Conservation (phyloP, 2,888 invertebrate genomes). For the Monoplex corrugatus region DNA sequence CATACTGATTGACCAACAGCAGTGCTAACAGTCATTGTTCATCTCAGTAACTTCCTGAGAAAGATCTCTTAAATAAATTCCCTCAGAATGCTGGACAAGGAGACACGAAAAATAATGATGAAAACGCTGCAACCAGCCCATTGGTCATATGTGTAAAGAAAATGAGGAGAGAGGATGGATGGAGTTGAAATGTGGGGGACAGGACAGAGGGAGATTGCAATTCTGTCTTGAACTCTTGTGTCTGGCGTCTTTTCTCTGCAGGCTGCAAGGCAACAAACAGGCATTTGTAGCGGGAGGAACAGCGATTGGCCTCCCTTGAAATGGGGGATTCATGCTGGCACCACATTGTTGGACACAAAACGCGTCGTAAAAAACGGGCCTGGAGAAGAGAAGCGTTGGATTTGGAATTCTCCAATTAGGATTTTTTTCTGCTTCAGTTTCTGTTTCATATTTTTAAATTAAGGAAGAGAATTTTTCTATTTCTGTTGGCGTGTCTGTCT, state of each 20-base stretch:
- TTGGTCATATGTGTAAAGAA: background rate
- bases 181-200: constrained; percentile 43
- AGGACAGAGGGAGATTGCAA: constrained; percentile 46
- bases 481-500: too few species aligned
- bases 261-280: constrained; percentile 46
- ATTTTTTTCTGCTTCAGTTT: too few species aligned
- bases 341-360: constrained; percentile 35
- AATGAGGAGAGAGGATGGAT: constrained; percentile 26
- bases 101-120: too few species aligned
- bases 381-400: background rate
- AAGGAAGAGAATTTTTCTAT: too few species aligned
- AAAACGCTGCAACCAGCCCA: background rate
- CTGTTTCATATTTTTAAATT: too few species aligned
- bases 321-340: constrained; percentile 29
- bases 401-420: too few species aligned
- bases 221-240: constrained; percentile 48
- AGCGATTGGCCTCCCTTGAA: constrained; percentile 31
- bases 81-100: too few species aligned
- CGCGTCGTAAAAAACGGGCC: too few species aligned
- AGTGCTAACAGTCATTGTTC: too few species aligned
- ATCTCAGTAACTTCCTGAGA: too few species aligned
- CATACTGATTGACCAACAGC: too few species aligned
- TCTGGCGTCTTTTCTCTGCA: constrained; percentile 25
- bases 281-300: constrained; percentile 45
- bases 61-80: too few species aligned